Conservation (phyloP, 2,797 vertebrate genomes). For the Eospalax fontanierii region DNA sequence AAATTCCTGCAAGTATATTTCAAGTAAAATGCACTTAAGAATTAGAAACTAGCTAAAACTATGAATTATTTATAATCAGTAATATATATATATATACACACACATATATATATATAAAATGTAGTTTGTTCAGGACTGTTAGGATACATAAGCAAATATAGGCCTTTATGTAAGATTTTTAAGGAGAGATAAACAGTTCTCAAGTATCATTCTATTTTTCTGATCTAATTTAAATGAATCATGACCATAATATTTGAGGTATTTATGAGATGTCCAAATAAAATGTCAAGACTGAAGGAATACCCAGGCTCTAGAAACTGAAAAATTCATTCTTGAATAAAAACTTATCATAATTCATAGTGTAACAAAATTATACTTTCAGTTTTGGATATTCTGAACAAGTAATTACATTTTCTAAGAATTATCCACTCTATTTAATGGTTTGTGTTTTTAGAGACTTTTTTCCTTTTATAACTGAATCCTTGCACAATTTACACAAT, state of each 20-base stretch:
- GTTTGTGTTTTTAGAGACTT: not conserved
- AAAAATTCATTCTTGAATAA: slow-evolving; percentile 7
- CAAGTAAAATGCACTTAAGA: not conserved
- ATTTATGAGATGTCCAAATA: not conserved
- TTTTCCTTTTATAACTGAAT: no score
- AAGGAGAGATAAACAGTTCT: not conserved
- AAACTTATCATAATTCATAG: slow-evolving; percentile 1
- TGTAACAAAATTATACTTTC: not conserved
- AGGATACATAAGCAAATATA: not conserved
- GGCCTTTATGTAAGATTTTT: not conserved
- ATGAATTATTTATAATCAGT: not conserved
- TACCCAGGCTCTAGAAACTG: not conserved
- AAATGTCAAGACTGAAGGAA: slow-evolving; percentile 21
- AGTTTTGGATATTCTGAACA: not conserved
- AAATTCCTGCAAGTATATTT: not conserved
- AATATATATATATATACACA: no score
- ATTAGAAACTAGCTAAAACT: slow-evolving; percentile 22
- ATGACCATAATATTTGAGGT: not conserved
- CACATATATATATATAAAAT: slow-evolving; percentile 27
- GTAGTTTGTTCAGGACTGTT: not conserved
- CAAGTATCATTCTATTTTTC: not conserved
- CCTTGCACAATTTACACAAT: no score
- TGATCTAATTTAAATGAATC: slow-evolving; percentile 6
- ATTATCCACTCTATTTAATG: not conserved
- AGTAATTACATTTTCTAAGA: slow-evolving; percentile 8